phyloP scores from a whole-genome alignment of 2,797 vertebrate species.

The Halcyon leucocephala region DNA sequence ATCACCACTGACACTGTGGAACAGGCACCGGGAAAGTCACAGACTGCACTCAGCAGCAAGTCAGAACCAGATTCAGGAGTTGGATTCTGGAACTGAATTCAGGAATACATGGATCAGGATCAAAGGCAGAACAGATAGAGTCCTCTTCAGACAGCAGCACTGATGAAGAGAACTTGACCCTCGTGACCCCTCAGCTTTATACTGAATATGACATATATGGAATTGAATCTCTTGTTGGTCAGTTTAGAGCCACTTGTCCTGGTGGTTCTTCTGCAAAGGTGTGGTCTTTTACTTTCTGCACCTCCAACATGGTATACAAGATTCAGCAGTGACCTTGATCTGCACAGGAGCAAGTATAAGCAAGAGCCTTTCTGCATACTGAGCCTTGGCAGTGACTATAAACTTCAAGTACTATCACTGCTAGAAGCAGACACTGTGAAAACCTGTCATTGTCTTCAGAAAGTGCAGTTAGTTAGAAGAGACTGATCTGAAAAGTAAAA shows the following conservation, averaged over 20 bases:
- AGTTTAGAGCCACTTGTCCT: not conserved
- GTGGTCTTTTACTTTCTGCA: not conserved
- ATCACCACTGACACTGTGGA: not conserved
- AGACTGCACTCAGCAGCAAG: not conserved
- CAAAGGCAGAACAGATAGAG: not conserved
- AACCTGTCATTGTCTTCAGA: not conserved
- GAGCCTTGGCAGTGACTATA: not conserved
- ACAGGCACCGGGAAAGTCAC: not conserved
- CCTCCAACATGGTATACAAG: not conserved
- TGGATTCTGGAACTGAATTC: not conserved
- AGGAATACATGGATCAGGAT: not conserved
- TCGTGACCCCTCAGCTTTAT: not conserved
- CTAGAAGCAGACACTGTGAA: not conserved
- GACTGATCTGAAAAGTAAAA: not conserved
- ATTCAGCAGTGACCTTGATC: not conserved
- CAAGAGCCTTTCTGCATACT: not conserved
- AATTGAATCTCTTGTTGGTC: not conserved
- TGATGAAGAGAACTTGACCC: not conserved
- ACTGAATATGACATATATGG: not conserved
- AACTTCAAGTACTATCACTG: not conserved
- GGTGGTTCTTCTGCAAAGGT: not conserved
- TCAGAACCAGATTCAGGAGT: not conserved
- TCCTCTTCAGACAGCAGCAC: not conserved
- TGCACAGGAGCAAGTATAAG: not conserved
- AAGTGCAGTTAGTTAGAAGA: not conserved